Base-by-base conservation (phyloP, 2,888 invertebrate species). In the Andrena bucephala region DNA sequence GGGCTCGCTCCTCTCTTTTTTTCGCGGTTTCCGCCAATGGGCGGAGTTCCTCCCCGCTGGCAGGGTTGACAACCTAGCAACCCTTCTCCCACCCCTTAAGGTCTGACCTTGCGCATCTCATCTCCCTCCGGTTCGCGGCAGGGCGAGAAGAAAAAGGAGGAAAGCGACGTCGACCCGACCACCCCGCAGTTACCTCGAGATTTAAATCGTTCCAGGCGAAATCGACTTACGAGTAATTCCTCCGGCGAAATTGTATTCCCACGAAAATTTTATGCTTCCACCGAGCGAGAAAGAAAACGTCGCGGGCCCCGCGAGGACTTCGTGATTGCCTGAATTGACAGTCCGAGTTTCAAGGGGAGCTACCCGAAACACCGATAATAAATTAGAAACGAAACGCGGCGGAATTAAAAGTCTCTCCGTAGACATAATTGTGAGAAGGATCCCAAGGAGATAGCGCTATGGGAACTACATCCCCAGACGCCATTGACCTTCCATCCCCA, bases 11-110 rank as follows among this genome's bases (percentile, higher is more conserved):
- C 81, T 83, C 83, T 87, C 83, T 83, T 85, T 88, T 77, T 89
- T 85, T 77, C 84, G 84, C 79, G 86, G 84, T 84, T 89, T 86
- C 88, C 87, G 78, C 85, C 85, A 86, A 90, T 92, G 91, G 92
- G 92, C 92, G 92, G 92, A 90, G 92, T 87, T 86, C 87, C 81
- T 80, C 85, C 84, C 77, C 77, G 87, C 87, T 75, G 86, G 83
- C 87, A 86, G 89, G 88, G 88, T 88, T 89, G 89, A 90, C 90
- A 91, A 89, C 88, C 90, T 89, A 90, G 83, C 89, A 86, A 84
- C 87, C 85, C 86, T 87, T 82, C 86, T 85, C 86, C 88, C 88
- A 87, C 90, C 85, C 75, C 88, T 87, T 87, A 87, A 88, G 83
- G 86, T 89, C 89, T 89, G 86, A 88, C 87, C 88, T 88, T 89